These are phyloP conservation scores for Antheraea yamamai DNA, from an alignment of 2,888 invertebrate species.

Conservation along the genomic window DNA sequence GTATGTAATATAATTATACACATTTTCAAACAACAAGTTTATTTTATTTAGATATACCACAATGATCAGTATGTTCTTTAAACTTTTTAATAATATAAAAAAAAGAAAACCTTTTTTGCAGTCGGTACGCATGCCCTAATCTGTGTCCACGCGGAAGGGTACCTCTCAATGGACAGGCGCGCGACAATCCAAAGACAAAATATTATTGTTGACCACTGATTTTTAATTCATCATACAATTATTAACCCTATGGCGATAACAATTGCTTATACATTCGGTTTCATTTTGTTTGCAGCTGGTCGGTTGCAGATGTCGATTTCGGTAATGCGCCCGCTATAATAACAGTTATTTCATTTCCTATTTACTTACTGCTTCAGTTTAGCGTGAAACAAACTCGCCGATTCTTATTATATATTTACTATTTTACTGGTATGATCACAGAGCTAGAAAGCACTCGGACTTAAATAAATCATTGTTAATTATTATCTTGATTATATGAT, in stretches of 20 bases:
- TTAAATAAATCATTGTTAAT: too few relatives aligned
- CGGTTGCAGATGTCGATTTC: conserved; percentile 40
- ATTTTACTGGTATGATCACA: neutral
- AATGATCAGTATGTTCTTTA: too few relatives aligned
- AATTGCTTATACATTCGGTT: conserved; percentile 17
- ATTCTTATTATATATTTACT: neutral
- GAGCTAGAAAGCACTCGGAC: neutral
- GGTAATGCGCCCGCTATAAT: conserved; percentile 33
- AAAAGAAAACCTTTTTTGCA: conserved; percentile 39
- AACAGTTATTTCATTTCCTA: conserved; percentile 52
- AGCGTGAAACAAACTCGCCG: neutral
- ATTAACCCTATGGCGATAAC: neutral
- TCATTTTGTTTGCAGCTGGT: conserved; percentile 36
- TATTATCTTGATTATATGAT: too few relatives aligned
- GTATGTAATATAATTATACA: too few relatives aligned
- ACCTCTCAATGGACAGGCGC: conserved; percentile 66
- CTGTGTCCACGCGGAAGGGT: conserved; percentile 71
- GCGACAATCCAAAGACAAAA: conserved; percentile 43
- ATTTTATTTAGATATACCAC: too few relatives aligned
- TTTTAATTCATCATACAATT: conserved; percentile 9
- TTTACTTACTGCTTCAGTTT: conserved; percentile 33
- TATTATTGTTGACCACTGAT: conserved; percentile 40
- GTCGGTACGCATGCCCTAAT: conserved; percentile 49
- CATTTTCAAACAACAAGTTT: too few relatives aligned
- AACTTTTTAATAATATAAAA: too few relatives aligned